Evolutionary conservation across 1,140 invertebrate species (phyloP), one percentile per base, ranked within the genome.

Genomic region (Drosophila sechellia): DNA sequence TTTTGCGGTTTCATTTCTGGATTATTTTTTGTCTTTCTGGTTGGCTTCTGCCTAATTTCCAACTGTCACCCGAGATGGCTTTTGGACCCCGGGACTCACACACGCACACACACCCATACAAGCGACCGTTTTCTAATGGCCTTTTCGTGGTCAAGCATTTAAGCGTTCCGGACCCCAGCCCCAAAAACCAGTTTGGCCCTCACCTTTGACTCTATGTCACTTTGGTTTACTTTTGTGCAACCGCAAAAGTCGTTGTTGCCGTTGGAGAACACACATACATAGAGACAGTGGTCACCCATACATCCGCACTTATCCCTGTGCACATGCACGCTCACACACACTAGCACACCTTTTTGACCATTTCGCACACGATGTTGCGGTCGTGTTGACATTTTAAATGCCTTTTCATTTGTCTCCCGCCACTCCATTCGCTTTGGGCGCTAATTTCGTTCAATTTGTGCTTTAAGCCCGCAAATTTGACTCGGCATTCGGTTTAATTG

Each of bases 61-160:
- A 81, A 76, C 83, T 76, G 75, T 66, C 65, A 77, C 70, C 64
- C 34, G 46, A 52, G 64, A 69, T 79, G 83, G 61, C 83, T 69
- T 81, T 72, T 77, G 54, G 25, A 42, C 40, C 54, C 43, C 20
- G 35, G 34, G 46, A 70, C 37, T 59, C 57, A 60, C 35, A 31
- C 31, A 31, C 31, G 1, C 31, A 31, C 31, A 31, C 20, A 43
- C 34, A 20, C 15, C 34, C 12, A 35, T 48, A 46, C 27, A 61
- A 50, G 57, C 77, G 81, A 53, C 83, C 81, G 75, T 81, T 87
- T 89, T 80, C 69, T 89, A 90, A 89, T 89, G 84, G 77, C 85
- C 77, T 84, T 89, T 89, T 89, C 85, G 84, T 89, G 84, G 84
- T 89, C 84, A 89, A 90, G 84, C 84, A 84, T 89, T 89, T 89